Percentiles rank a stretch among this genome's conserved stretches.
Evolutionary conservation across 1,140 invertebrate species (phyloP).

Genomic region (Thaumatotibia leucotreta): DNA sequence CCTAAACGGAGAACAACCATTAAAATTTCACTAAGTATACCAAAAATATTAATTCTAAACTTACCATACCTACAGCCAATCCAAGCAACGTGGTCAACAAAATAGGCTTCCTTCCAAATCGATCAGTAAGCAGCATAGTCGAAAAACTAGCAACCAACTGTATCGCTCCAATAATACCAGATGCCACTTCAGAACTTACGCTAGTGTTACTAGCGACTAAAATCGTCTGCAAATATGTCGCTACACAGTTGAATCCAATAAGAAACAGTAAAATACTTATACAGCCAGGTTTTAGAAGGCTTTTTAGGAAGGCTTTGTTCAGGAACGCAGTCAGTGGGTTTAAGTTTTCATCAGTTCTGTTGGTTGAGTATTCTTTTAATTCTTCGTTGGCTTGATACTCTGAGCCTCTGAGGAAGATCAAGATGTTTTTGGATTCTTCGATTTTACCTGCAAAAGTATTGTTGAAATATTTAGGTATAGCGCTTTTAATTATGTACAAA

Average conservation of each 20-base stretch:
- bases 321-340: conserved; percentile 24
- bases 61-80: not conserved
- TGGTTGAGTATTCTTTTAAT: conserved; percentile 26
- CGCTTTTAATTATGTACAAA: too few relatives aligned
- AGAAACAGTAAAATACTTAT: conserved; percentile 29
- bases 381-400: conserved; percentile 28
- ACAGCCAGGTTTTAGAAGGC: conserved; percentile 14
- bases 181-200: conserved; percentile 77
- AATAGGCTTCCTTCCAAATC: conserved; percentile 79
- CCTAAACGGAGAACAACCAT: too few relatives aligned
- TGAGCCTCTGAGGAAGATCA: conserved; percentile 32
- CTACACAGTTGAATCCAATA: conserved; percentile 82
- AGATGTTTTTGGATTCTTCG: conserved; percentile 25
- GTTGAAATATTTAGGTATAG: too few relatives aligned
- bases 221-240: conserved; percentile 83
- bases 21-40: too few relatives aligned
- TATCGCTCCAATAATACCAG: conserved; percentile 82
- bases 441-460: too few relatives aligned
- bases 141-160: conserved; percentile 77
- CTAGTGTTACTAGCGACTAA: conserved; percentile 78
- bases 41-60: too few relatives aligned
- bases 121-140: conserved; percentile 77
- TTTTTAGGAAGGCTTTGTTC: conserved; percentile 30
- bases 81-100: conserved; percentile 40
- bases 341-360: conserved; percentile 7